A percentile compares a stretch with the other conserved stretches of the same genome.
Evolutionary conservation across 2,888 invertebrate genomes (phyloP).

Genomic region (Drosophila antonietae): DNA sequence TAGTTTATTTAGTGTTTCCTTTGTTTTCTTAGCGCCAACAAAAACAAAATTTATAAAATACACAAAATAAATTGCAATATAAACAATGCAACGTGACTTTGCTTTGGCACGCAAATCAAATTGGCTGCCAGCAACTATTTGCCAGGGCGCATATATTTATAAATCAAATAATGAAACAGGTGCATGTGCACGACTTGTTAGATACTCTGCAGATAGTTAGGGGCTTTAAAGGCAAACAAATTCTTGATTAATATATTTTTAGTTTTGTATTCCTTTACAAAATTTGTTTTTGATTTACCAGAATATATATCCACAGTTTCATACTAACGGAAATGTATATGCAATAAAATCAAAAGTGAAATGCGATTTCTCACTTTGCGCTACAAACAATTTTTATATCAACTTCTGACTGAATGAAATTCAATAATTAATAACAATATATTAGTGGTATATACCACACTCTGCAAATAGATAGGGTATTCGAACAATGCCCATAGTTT

Average conservation of each 20-base stretch:
- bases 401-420: too few relatives aligned
- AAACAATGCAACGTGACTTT: constrained; percentile 65
- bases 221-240: background rate
- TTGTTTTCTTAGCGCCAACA: constrained; percentile 12
- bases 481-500: constrained; percentile 14
- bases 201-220: background rate
- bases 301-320: background rate
- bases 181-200: background rate
- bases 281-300: background rate
- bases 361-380: too few relatives aligned
- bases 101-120: constrained; percentile 61
- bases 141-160: constrained; percentile 18
- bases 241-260: background rate
- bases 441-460: background rate
- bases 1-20: constrained; percentile 25
- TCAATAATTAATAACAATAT: too few relatives aligned
- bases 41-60: constrained; percentile 54
- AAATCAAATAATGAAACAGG: background rate
- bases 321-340: too few relatives aligned
- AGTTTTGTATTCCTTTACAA: background rate
- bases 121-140: constrained; percentile 35
- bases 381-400: background rate
- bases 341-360: too few relatives aligned
- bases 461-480: background rate
- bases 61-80: constrained; percentile 53